Conservation (phyloP, 2,113 vertebrate genomes). For the Bambusicola thoracicus region DNA sequence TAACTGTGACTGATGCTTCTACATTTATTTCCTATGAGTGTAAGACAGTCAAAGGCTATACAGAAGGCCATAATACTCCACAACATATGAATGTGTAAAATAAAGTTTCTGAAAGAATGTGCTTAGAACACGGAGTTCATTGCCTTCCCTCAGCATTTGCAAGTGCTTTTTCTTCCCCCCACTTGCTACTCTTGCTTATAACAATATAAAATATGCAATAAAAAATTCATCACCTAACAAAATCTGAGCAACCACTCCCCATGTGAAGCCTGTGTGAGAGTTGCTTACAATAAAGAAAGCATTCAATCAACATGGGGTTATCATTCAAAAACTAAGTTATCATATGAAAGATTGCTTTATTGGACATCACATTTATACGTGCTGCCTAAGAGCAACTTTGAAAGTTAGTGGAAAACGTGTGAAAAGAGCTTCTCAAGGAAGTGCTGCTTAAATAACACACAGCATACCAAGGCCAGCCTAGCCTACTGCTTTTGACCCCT, state of each 20-base stretch:
- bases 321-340: not conserved
- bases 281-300: not conserved
- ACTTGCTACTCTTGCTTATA: not conserved
- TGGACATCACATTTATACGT: not conserved
- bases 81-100: not conserved
- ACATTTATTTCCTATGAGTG: not conserved
- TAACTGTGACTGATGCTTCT: not conserved
- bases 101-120: not conserved
- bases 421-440: not conserved
- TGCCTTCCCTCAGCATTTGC: fast-evolving
- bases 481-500: not conserved
- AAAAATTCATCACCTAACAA: not conserved
- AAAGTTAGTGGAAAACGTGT: not conserved
- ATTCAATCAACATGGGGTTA: not conserved
- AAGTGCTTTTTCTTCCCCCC: not conserved
- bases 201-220: not conserved
- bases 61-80: not conserved
- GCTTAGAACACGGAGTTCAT: not conserved
- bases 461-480: not conserved
- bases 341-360: not conserved
- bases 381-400: not conserved
- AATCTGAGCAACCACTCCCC: not conserved
- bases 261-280: not conserved
- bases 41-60: not conserved
- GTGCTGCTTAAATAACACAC: not conserved